These are phyloP conservation scores for Craseonycteris thonglongyai DNA, from an alignment of 2,113 vertebrate species.

Conservation along the genomic window DNA sequence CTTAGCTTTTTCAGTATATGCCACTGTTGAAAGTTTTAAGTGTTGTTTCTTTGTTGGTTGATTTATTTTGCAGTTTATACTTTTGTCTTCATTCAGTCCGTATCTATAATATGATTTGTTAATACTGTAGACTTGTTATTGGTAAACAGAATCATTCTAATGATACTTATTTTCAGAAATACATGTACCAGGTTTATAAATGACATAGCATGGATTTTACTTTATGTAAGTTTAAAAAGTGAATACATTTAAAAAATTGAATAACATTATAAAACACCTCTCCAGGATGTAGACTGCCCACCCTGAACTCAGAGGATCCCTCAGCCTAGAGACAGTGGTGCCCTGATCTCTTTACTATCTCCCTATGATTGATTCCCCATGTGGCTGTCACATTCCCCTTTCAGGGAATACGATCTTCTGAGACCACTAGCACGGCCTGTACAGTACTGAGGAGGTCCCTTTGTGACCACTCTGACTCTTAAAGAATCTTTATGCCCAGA, in stretches of 20 bases:
- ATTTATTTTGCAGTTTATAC: not conserved
- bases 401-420: not conserved
- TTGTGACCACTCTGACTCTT: not conserved
- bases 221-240: not conserved
- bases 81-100: not conserved
- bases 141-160: not conserved
- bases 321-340: no score
- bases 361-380: fast-evolving
- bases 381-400: not conserved
- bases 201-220: not conserved
- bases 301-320: not conserved
- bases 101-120: not conserved
- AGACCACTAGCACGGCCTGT: not conserved
- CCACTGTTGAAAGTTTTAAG: not conserved
- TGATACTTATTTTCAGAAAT: not conserved
- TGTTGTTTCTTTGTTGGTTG: not conserved
- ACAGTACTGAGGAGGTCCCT: not conserved
- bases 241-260: not conserved
- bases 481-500: not conserved
- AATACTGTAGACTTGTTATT: not conserved
- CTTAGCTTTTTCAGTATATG: not conserved
- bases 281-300: not conserved
- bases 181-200: not conserved
- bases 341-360: not conserved
- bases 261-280: not conserved